phyloP scores from a whole-genome alignment of 2,113 vertebrate genomes.

The Phyllopteryx taeniolatus region DNA sequence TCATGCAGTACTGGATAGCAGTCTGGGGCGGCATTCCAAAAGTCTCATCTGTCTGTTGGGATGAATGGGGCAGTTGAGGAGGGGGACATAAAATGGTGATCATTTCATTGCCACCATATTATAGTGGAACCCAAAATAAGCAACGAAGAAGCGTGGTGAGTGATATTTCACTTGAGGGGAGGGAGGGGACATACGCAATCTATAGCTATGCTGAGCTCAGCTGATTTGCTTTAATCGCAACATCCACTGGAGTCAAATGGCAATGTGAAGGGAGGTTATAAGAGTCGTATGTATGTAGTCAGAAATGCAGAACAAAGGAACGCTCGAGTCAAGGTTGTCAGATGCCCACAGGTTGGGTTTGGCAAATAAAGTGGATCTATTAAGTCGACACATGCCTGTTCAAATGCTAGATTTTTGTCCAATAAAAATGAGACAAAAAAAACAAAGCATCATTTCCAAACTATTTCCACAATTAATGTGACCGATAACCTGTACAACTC shows the following conservation, averaged over 20 bases:
- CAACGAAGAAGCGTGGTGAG: not conserved
- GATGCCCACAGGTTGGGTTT: not conserved
- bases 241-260: not conserved
- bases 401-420: too few relatives aligned
- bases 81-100: not conserved
- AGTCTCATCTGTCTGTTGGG: conserved; percentile 28
- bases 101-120: not conserved
- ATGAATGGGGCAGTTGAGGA: not conserved
- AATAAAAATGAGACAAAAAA: too few relatives aligned
- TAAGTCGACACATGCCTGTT: too few relatives aligned
- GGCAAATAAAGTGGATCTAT: not conserved
- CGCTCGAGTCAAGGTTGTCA: not conserved
- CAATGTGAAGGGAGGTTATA: not conserved
- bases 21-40: conserved; percentile 45
- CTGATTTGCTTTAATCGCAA: conserved; percentile 33
- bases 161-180: not conserved
- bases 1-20: conserved; percentile 58
- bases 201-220: conserved; percentile 31
- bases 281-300: not conserved
- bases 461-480: too few relatives aligned
- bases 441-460: too few relatives aligned
- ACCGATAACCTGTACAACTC: too few relatives aligned
- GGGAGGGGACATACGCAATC: not conserved
- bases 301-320: not conserved
- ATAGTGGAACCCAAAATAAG: not conserved